These are phyloP conservation scores for Aurelia sp. DNA, from an alignment of 30 jellyfish, hydroid and myxozoan genomes.

Conservation along the genomic window DNA sequence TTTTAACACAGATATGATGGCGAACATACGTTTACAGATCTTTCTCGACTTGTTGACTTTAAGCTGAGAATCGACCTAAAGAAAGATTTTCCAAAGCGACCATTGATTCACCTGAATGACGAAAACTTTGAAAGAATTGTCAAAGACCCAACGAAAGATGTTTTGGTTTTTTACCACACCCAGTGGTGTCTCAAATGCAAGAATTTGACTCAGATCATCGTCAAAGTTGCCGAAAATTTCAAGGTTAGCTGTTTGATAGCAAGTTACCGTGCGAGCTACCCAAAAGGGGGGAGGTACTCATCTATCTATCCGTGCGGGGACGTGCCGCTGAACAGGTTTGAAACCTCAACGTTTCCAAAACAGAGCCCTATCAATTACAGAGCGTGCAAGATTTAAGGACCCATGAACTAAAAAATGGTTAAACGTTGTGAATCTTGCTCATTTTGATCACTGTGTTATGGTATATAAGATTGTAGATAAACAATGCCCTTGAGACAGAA, in stretches of 20 bases:
- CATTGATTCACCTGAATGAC: constrained; percentile 77
- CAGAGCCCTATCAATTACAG: no score
- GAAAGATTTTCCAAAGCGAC: constrained; percentile 43
- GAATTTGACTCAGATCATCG: constrained; percentile 56
- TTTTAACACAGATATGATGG: constrained; percentile 68
- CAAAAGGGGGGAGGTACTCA: no score
- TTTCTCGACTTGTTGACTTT: constrained; percentile 55
- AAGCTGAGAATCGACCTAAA: constrained; percentile 51
- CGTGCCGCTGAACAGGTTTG: no score
- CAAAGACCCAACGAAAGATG: constrained; percentile 75
- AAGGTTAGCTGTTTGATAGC: constrained; percentile 45
- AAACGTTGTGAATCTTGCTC: no score
- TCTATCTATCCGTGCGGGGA: no score
- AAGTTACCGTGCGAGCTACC: no score
- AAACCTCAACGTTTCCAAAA: no score
- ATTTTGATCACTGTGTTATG: no score
- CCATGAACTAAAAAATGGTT: no score
- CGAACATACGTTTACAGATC: constrained; percentile 52
- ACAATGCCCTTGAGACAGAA: no score
- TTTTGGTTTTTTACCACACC: constrained; percentile 73
- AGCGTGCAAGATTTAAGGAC: no score
- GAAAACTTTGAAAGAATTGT: constrained; percentile 82
- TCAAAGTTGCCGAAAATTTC: constrained; percentile 79
- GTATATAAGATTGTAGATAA: no score
- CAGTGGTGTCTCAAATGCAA: constrained; percentile 95